These are phyloP conservation scores for Drosophila leonis DNA, from an alignment of 2,888 invertebrate genomes.

Conservation along the genomic window DNA sequence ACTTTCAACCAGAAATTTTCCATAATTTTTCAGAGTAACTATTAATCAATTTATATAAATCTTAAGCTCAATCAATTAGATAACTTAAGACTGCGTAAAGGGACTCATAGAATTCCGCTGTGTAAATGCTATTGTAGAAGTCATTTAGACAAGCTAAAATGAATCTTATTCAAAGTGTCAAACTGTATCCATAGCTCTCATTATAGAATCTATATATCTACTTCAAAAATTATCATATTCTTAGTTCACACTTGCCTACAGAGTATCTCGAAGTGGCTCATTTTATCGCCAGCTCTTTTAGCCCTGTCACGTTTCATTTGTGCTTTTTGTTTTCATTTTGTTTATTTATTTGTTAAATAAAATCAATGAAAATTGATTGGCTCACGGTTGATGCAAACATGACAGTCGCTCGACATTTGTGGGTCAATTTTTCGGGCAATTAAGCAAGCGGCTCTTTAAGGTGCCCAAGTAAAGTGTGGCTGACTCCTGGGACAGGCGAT, in stretches of 20 bases:
- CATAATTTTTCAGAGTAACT: too few relatives aligned
- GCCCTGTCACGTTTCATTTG: constrained; percentile 7
- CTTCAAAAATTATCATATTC: neutral
- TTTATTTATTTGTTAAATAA: constrained; percentile 64
- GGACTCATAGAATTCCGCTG: too few relatives aligned
- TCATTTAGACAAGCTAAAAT: too few relatives aligned
- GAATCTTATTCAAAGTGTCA: too few relatives aligned
- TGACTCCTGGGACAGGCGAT: constrained; percentile 1
- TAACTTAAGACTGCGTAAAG: too few relatives aligned
- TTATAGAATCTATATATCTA: neutral
- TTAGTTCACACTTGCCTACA: neutral
- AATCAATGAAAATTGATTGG: constrained; percentile 58
- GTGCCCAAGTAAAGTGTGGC: neutral
- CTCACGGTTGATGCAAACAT: constrained; percentile 1
- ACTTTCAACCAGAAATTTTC: too few relatives aligned
- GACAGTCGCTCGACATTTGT: constrained; percentile 41
- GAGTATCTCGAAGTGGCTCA: neutral
- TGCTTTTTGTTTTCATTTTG: constrained; percentile 12
- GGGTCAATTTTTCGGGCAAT: constrained; percentile 69
- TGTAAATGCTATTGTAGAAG: too few relatives aligned
- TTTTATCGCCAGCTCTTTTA: neutral
- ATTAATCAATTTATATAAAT: too few relatives aligned
- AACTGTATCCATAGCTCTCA: too few relatives aligned
- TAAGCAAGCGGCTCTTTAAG: constrained; percentile 58
- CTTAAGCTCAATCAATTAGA: too few relatives aligned